Conservation (phyloP, 2,888 invertebrate species). For the Panopea generosa region DNA sequence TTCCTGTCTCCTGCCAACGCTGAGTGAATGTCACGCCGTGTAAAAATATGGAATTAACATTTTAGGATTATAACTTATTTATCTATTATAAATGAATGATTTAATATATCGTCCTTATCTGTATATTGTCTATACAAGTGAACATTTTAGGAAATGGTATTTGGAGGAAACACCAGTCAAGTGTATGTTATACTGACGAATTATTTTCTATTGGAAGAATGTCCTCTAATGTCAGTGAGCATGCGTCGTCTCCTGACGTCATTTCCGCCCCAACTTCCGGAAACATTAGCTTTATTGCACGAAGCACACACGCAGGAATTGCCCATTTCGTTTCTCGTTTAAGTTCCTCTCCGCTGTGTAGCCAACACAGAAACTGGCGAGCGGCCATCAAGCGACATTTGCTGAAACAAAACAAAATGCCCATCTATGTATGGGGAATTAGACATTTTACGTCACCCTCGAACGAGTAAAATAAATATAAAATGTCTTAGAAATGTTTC, state of each 20-base stretch:
- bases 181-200: conserved; percentile 55
- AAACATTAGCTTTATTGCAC: conserved; percentile 66
- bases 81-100: too few species aligned
- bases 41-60: too few species aligned
- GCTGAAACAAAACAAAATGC: conserved; percentile 61
- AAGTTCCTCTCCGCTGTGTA: conserved; percentile 67
- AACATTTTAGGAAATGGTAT: too few species aligned
- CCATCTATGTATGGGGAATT: conserved; percentile 52
- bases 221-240: conserved; percentile 61
- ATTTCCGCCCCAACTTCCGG: conserved; percentile 65
- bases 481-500: too few species aligned
- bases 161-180: too few species aligned
- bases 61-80: too few species aligned
- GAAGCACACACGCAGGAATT: conserved; percentile 66
- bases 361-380: conserved; percentile 70
- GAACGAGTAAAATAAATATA: background rate
- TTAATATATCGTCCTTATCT: too few species aligned
- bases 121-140: too few species aligned
- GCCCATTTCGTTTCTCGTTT: conserved; percentile 67
- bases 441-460: background rate
- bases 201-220: conserved; percentile 61
- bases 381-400: conserved; percentile 69
- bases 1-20: too few species aligned
- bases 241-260: conserved; percentile 65
- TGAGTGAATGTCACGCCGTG: too few species aligned